Base-by-base conservation (phyloP, 2,888 invertebrate genomes). In the Asteroscopus sphinx region DNA sequence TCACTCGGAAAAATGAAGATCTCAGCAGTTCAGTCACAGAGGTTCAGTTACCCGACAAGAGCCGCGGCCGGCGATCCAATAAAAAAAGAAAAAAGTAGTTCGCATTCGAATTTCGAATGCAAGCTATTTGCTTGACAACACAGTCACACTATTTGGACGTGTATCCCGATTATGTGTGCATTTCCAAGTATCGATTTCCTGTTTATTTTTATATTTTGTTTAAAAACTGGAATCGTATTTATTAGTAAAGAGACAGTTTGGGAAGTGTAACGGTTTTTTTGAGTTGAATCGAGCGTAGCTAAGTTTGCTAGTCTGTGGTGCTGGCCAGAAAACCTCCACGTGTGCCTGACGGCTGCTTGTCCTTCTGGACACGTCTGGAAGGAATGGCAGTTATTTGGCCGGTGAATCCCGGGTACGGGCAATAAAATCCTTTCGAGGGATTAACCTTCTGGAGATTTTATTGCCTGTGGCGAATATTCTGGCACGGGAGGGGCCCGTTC, bases 31-130 rank as follows among this genome's bases (percentile, higher is more conserved):
- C 58, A 62, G n/a, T n/a, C n/a, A n/a, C n/a, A n/a, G n/a, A n/a
- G n/a, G n/a, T n/a, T n/a, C n/a, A n/a, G n/a, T n/a, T n/a, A n/a
- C n/a, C 62, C 39, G 46, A 58, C 45, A 41, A 37, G 49, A 39
- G 47, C 36, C n/a, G 13, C 15, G 16, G 32, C 36, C 33, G 54
- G 25, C 56, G 58, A 40, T 52, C 47, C 58, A 67, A 76, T 74
- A 72, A 73, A 73, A 73, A 68, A 46, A 21, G n/a, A n/a, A n/a
- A n/a, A n/a, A n/a, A n/a, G n/a, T n/a, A 15, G 32, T 49, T 65
- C 55, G 66, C 33, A 56, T 78, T 79, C 66, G 70, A 73, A 77
- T 61, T 77, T 73, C 64, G 69, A 77, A 79, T 44, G 44, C 65
- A 47, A 42, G 61, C 58, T 73, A 72, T 78, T 79, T 70, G 70